Base-by-base conservation (phyloP, 2,888 invertebrate species). In the Leucozona laternaria region DNA sequence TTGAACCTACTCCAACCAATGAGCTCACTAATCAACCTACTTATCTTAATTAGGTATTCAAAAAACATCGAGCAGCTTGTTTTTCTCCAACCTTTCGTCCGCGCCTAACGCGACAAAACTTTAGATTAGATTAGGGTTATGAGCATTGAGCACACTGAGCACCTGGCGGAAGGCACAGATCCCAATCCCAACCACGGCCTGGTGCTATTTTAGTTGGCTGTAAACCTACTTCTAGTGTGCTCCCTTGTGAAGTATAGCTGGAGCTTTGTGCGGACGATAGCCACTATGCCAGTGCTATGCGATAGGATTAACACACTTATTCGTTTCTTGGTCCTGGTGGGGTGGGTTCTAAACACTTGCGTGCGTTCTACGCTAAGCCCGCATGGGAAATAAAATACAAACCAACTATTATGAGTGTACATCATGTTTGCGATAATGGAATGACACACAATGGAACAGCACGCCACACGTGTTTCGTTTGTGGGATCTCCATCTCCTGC, bases 31-130 rank as follows among this genome's bases (percentile, higher is more conserved):
- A 83, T 82, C 86, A 83, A 87, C 82, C 86, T 82, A 82, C 86
- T 87, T 87, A 87, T 87, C 86, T 87, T 87, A 87, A 87, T 87
- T 87, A 87, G 86, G 70, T 83, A 87, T 87, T 87, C 86, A 83
- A 82, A 79, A 82, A 87, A 79, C 82, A 87, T 82, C 81, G 71
- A 78, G 73, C 48, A 81, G 81, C 73, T 81, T 81, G 85, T 81
- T 81, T 77, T 60, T 58, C 55, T 34, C 20, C 64, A 57, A 15
- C 60, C 48, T 11, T 31, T 15, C 31, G 45, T 66, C 45, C 64
- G 48, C 45, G 28, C 71, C 28, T 20, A 43, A 75, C 81, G 81
- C 86, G 82, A 82, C 86, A 87, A 82, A 82, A 87, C 86, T 79
- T 78, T 71, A 71, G 82, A 86, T 86, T 86, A 79, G 82, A 83